Percentiles rank a stretch among this genome's conserved stretches.
Conservation (phyloP, 1,140 invertebrate genomes). For the Cyclina sinensis region DNA sequence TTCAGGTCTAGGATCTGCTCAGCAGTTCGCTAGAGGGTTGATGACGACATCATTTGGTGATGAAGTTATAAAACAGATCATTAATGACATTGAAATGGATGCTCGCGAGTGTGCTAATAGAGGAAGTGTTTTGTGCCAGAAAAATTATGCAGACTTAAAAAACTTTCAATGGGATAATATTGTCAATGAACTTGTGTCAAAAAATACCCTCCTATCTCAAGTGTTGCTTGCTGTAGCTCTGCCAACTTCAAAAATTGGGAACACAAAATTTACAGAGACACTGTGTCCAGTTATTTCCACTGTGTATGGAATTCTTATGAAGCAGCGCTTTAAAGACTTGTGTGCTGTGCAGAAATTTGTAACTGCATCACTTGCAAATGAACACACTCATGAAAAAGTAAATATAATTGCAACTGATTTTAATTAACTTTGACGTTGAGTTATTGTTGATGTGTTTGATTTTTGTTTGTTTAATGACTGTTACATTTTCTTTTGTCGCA, state of each 20-base stretch:
- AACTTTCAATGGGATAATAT: conserved; percentile 22
- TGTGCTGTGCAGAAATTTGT: neutral
- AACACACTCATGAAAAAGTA: conserved; percentile 36
- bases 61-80: neutral
- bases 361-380: neutral
- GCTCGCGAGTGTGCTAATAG: conserved; percentile 26
- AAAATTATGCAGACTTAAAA: neutral
- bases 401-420: neutral
- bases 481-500: neutral
- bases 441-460: conserved; percentile 19
- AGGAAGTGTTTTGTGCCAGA: neutral
- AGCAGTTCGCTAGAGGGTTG: neutral
- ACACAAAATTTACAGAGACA: neutral
- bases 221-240: conserved; percentile 13
- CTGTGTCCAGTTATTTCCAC: neutral
- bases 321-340: conserved; percentile 2
- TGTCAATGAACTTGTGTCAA: neutral
- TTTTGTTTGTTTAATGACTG: neutral
- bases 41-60: neutral
- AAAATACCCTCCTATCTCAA: conserved; percentile 25
- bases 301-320: conserved; percentile 36
- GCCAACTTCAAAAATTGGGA: neutral
- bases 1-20: conserved; percentile 22
- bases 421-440: neutral
- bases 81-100: conserved; percentile 32